These are phyloP conservation scores for Artibeus jamaicensis DNA, from an alignment of 2,797 vertebrate species.

Conservation along the genomic window DNA sequence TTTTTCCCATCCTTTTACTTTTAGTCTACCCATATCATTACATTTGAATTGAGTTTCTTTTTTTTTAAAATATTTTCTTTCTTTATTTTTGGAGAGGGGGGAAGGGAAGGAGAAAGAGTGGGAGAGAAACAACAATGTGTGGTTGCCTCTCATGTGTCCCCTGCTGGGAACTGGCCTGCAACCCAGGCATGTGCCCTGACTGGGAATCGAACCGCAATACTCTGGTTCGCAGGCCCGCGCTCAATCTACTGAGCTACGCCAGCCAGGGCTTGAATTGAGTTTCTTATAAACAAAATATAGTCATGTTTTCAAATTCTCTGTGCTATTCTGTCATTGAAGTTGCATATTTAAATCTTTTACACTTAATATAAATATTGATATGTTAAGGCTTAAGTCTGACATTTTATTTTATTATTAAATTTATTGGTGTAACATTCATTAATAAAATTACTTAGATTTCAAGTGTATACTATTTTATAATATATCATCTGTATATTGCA, in stretches of 20 bases:
- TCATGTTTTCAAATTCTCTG: neutral
- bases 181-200: no score
- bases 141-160: no score
- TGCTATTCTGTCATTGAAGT: neutral
- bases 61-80: no score
- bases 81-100: no score
- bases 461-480: neutral
- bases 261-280: neutral
- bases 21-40: neutral
- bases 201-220: no score
- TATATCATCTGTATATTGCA: neutral
- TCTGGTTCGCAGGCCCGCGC: no score
- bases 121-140: no score
- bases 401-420: neutral
- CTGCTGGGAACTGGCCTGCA: no score
- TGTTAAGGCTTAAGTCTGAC: neutral
- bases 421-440: neutral
- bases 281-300: neutral
- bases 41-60: neutral
- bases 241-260: no score
- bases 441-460: neutral
- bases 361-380: neutral
- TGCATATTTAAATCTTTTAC: neutral
- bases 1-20: neutral
- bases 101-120: no score